Conservation (phyloP, 2,888 invertebrate species). For the Chesias legatella region DNA sequence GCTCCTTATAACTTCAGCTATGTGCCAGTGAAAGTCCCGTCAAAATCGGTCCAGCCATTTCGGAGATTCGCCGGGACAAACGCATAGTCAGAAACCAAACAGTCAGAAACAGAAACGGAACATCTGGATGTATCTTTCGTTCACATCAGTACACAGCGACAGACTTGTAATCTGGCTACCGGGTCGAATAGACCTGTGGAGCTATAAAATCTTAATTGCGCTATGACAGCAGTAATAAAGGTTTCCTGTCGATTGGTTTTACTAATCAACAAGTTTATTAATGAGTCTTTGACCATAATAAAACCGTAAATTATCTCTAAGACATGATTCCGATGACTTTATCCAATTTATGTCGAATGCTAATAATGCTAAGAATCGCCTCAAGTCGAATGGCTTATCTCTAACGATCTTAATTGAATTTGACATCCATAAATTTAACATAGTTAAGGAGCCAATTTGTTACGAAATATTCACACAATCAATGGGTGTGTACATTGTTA, state of each 20-base stretch:
- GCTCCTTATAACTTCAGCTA: too few species aligned
- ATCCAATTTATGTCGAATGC: slow-evolving; percentile 12
- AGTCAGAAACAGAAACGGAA: too few species aligned
- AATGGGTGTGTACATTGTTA: slow-evolving; percentile 37
- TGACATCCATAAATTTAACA: slow-evolving; percentile 25
- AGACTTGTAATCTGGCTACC: too few species aligned
- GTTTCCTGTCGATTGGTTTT: slow-evolving; percentile 11
- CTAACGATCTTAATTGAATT: slow-evolving; percentile 26
- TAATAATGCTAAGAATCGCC: slow-evolving; percentile 18
- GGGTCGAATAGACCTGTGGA: too few species aligned
- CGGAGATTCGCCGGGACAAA: too few species aligned
- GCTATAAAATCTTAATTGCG: too few species aligned
- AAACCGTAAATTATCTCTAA: slow-evolving; percentile 15
- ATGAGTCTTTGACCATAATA: slow-evolving; percentile 8
- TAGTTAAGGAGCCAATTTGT: slow-evolving; percentile 38
- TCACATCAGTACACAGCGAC: too few species aligned
- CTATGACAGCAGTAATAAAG: slow-evolving; percentile 10
- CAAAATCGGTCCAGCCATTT: too few species aligned
- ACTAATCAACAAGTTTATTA: slow-evolving; percentile 14
- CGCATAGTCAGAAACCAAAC: too few species aligned
- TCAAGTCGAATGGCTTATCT: slow-evolving; percentile 16
- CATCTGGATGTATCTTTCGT: too few species aligned
- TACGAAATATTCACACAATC: slow-evolving; percentile 25
- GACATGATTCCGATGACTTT: slow-evolving; percentile 14
- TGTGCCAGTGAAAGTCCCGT: too few species aligned